phyloP scores from a whole-genome alignment of 2,797 vertebrate species.

The Chiropotes sagulatus region DNA sequence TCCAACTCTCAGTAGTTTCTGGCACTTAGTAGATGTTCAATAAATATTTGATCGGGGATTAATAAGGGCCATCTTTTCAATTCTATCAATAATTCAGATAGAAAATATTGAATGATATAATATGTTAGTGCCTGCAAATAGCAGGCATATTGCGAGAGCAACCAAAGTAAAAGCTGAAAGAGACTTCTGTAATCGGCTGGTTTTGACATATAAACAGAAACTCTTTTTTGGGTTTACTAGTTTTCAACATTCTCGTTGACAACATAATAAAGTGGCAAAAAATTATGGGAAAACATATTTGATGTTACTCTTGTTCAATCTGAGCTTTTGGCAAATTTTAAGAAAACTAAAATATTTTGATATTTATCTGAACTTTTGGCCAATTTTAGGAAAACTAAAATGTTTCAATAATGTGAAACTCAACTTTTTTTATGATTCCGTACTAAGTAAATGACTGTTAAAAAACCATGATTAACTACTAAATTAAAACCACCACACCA shows the following conservation, averaged over 20 bases:
- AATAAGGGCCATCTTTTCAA: background rate
- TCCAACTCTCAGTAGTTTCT: background rate
- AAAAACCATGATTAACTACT: background rate
- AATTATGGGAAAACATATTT: background rate
- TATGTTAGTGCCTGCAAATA: background rate
- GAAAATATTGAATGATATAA: background rate
- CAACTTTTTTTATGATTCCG: background rate
- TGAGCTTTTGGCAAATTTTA: background rate
- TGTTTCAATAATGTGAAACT: background rate
- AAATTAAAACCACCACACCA: slow-evolving; percentile 11
- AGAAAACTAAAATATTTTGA: background rate
- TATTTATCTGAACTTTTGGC: background rate
- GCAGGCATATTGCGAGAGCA: background rate
- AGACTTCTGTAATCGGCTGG: background rate
- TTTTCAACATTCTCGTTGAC: background rate
- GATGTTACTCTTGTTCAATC: background rate
- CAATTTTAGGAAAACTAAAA: background rate
- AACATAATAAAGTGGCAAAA: background rate
- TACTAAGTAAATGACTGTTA: background rate
- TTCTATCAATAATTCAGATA: background rate
- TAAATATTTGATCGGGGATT: background rate
- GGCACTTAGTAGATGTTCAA: background rate
- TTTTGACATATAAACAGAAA: background rate
- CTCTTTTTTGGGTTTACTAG: background rate
- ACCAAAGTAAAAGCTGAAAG: background rate